Conservation (phyloP, 2,113 vertebrate species). For the Tylochromis polylepis region DNA sequence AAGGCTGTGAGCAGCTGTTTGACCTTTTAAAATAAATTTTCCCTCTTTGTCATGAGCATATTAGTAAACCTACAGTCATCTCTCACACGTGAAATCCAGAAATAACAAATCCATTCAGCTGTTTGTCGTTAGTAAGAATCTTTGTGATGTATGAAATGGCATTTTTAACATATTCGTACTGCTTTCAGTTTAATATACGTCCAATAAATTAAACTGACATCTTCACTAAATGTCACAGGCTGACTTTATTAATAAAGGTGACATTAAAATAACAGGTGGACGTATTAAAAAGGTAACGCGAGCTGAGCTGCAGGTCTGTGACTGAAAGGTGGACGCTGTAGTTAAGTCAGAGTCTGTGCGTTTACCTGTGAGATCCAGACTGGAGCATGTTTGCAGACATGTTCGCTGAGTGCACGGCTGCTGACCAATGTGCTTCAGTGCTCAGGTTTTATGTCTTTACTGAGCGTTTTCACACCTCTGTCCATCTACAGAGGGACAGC, state of each 20-base stretch:
- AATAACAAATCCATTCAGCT: background rate
- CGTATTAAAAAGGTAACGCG: background rate
- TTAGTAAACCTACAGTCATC: background rate
- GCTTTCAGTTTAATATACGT: background rate
- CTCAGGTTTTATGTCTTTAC: background rate
- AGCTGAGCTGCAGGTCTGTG: no score
- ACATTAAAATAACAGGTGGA: background rate
- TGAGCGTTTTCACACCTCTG: background rate
- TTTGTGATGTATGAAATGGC: background rate
- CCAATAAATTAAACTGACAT: background rate
- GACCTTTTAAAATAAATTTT: background rate
- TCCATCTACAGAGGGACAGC: background rate
- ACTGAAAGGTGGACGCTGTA: background rate
- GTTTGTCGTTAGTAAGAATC: background rate
- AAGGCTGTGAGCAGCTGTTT: background rate
- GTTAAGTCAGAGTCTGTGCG: background rate
- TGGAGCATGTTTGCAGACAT: no score
- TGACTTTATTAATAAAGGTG: background rate
- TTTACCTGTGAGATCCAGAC: background rate
- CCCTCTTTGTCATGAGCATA: background rate
- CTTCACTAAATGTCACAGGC: background rate
- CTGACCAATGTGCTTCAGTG: background rate
- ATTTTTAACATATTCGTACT: background rate
- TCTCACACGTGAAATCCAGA: background rate
- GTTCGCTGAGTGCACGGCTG: background rate